Conservation (phyloP, 2,797 vertebrate species). For the Buphagus erythrorhynchus region DNA sequence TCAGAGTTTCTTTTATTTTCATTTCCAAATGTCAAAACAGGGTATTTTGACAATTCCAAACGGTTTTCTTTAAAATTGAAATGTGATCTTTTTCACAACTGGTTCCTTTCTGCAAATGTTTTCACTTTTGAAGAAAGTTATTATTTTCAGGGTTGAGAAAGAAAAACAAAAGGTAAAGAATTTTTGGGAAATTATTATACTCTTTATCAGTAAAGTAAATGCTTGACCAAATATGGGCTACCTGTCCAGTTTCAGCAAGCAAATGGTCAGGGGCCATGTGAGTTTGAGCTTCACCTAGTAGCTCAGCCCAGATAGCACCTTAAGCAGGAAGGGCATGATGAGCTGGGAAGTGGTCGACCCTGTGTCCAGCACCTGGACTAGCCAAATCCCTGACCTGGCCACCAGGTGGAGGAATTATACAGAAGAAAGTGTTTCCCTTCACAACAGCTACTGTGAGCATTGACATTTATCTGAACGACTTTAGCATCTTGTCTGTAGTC, state of each 20-base stretch:
- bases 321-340: not conserved
- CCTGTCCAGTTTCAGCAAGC: not conserved
- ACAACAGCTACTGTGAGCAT: accelerated
- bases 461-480: not conserved
- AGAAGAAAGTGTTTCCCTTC: not conserved
- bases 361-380: not conserved
- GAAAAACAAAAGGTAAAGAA: not conserved
- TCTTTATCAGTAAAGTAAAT: not conserved
- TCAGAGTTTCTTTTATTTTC: constrained; percentile 14
- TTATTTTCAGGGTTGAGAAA: not conserved
- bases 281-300: not conserved
- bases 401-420: constrained; percentile 52
- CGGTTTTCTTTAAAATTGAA: not conserved
- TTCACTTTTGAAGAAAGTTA: not conserved
- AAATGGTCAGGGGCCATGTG: accelerated
- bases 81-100: not conserved
- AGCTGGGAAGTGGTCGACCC: not conserved
- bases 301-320: not conserved
- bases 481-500: not conserved
- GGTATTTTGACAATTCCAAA: constrained; percentile 2
- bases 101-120: not conserved
- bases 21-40: constrained; percentile 36
- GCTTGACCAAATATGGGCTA: not conserved
- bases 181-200: not conserved
- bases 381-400: constrained; percentile 51